A percentile compares a stretch with the other conserved stretches of the same genome.
Evolutionary conservation across 2,888 invertebrate species (phyloP).

Genomic region (Coleophora deauratella): DNA sequence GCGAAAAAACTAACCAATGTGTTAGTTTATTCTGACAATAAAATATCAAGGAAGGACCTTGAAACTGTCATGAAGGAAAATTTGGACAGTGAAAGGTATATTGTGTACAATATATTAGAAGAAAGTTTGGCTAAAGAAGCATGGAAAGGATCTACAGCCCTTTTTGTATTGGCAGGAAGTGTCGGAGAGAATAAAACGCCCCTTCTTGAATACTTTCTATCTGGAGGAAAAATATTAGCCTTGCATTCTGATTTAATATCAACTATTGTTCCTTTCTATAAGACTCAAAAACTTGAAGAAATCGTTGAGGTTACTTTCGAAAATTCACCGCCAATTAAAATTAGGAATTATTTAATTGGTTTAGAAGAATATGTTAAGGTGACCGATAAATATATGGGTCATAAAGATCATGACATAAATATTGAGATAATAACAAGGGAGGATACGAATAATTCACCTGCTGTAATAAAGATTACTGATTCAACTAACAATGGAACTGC

Average conservation of each 20-base stretch:
- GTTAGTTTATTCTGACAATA: constrained; percentile 79
- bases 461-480: background rate
- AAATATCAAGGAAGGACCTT: constrained; percentile 75
- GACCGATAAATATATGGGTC: background rate
- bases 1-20: constrained; percentile 76
- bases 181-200: background rate
- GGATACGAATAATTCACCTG: background rate
- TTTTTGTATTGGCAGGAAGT: constrained; percentile 3
- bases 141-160: constrained; percentile 66
- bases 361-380: background rate
- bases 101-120: constrained; percentile 58
- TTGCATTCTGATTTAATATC: constrained; percentile 5
- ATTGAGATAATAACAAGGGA: background rate
- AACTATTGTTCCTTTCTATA: background rate
- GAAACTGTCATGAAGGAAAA: constrained; percentile 71
- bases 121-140: constrained; percentile 23
- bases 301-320: background rate
- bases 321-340: background rate
- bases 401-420: background rate
- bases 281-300: background rate
- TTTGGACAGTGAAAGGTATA: constrained; percentile 72
- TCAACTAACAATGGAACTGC: background rate
- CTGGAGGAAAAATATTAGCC: constrained; percentile 5
- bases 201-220: background rate
- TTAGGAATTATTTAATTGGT: background rate